Conservation (phyloP, 2,113 vertebrate genomes). For the Chionodraco myersi region DNA sequence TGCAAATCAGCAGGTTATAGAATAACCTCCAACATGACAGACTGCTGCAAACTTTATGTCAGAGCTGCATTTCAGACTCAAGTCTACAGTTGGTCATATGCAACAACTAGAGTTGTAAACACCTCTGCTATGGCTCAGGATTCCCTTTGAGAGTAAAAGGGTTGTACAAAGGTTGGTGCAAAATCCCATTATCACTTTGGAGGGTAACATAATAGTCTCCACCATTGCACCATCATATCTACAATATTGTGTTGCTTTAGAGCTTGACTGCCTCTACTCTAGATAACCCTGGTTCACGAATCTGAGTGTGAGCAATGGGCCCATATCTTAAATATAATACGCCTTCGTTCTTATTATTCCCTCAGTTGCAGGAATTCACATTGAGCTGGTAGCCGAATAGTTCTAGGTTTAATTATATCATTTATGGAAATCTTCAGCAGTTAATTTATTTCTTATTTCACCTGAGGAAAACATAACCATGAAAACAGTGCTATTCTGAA, state of each 20-base stretch:
- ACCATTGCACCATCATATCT: constrained; percentile 35
- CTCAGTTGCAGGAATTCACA: constrained; percentile 44
- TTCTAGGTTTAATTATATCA: neutral
- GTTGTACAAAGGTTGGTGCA: neutral
- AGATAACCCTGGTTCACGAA: constrained; percentile 24
- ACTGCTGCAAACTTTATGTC: constrained; percentile 46
- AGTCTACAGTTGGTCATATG: neutral
- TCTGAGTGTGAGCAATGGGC: neutral
- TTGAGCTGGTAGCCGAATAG: neutral
- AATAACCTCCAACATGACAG: constrained; percentile 26
- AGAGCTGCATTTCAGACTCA: constrained; percentile 12
- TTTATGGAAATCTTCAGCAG: neutral
- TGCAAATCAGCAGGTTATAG: constrained; percentile 45
- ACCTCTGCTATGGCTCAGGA: neutral
- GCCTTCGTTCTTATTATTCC: neutral
- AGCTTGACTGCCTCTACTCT: constrained; percentile 29
- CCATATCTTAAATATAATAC: neutral
- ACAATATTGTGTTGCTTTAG: constrained; percentile 23
- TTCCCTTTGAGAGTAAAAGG: constrained; percentile 17
- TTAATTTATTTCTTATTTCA: neutral
- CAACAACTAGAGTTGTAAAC: constrained; percentile 36
- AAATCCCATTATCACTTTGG: neutral
- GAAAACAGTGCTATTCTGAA: neutral
- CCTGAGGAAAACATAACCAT: neutral
- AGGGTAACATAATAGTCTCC: constrained; percentile 17